phyloP scores from a whole-genome alignment of 2,113 vertebrate genomes.

The Pituophis catenifer region DNA sequence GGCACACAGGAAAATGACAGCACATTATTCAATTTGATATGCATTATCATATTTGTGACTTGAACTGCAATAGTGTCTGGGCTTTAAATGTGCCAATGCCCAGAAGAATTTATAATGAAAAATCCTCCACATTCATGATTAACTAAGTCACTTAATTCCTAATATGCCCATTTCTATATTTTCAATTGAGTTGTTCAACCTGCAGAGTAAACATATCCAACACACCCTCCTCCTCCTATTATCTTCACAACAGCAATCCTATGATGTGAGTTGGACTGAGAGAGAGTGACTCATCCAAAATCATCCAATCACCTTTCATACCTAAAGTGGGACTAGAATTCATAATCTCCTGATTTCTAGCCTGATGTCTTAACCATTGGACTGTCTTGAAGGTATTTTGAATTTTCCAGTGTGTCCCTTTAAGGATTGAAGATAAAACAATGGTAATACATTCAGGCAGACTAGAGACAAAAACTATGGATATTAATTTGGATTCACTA shows the following conservation, averaged over 20 bases:
- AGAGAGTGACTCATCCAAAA: neutral
- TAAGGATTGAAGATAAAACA: neutral
- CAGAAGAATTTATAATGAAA: constrained; percentile 13
- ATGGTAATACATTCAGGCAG: constrained; percentile 1
- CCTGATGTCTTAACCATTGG: neutral
- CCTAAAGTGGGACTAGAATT: neutral
- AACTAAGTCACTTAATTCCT: constrained; percentile 1
- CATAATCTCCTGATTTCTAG: neutral
- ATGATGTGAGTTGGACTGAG: neutral
- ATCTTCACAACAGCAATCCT: neutral
- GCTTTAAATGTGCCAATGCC: neutral
- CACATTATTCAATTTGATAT: constrained; percentile 11
- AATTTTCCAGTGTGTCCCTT: neutral
- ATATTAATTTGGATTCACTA: neutral
- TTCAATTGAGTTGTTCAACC: constrained; percentile 19
- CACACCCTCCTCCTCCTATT: neutral
- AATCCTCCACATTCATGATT: neutral
- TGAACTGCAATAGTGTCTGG: neutral
- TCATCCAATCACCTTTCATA: neutral
- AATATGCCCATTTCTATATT: constrained; percentile 7
- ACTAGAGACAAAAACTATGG: constrained; percentile 4
- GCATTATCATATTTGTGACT: constrained; percentile 11
- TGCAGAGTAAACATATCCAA: neutral
- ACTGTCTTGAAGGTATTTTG: neutral
- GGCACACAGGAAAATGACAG: neutral